Evolutionary conservation across 2,113 vertebrate genomes (phyloP).

Genomic region (Microtus montanus): DNA sequence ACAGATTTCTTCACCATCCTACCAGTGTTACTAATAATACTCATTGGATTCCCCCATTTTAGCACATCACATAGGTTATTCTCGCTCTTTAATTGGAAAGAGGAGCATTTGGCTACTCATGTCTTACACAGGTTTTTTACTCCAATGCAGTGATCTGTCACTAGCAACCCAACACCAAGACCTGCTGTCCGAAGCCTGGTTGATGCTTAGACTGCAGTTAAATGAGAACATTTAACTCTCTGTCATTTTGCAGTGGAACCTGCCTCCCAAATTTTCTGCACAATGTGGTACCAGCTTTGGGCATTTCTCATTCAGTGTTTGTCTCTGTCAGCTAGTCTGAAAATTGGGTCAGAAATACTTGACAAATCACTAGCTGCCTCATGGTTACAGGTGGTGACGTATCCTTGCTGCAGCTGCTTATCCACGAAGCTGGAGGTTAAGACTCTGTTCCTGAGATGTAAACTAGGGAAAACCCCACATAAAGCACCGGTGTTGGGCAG

Average conservation of each 20-base stretch:
- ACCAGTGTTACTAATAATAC: not conserved
- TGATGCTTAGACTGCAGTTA: conserved; percentile 46
- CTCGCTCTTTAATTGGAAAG: not conserved
- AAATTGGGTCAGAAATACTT: conserved; percentile 64
- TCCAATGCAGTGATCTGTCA: conserved; percentile 3
- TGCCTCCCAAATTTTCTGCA: conserved; percentile 18
- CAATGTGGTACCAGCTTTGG: conserved; percentile 55
- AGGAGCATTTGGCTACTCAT: not conserved
- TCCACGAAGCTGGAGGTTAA: conserved; percentile 71
- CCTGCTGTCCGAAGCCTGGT: not conserved
- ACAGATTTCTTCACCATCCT: not conserved
- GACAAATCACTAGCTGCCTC: conserved; percentile 69
- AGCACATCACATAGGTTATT: not conserved
- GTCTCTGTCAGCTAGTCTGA: conserved; percentile 62
- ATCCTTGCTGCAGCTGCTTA: conserved; percentile 66
- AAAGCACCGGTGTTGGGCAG: conserved; percentile 77
- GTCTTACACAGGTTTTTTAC: not conserved
- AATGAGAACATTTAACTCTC: conserved; percentile 63
- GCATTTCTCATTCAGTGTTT: conserved; percentile 63
- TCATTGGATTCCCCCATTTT: not conserved
- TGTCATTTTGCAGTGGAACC: conserved; percentile 40
- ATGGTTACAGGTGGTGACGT: conserved; percentile 64
- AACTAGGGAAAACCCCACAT: conserved; percentile 82
- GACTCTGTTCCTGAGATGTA: conserved; percentile 71
- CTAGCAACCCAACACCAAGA: not conserved